Percentiles rank a stretch among this genome's conserved stretches.
Evolutionary conservation across 2,113 vertebrate genomes (phyloP).

Genomic region (Rallus limicola): DNA sequence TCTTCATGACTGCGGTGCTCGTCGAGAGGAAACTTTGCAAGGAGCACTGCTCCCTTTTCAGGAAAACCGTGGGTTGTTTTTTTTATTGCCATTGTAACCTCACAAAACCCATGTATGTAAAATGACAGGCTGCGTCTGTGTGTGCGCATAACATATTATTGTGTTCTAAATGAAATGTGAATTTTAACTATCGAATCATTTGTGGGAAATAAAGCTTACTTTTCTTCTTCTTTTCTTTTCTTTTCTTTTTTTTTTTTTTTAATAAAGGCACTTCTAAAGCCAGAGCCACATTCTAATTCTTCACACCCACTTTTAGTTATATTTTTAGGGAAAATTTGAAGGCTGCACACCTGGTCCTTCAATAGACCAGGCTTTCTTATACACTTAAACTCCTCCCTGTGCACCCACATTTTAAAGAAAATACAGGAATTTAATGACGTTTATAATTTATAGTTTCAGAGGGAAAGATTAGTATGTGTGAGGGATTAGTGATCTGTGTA

Average conservation of each 20-base stretch:
- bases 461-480: constrained; percentile 31
- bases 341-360: constrained; percentile 18
- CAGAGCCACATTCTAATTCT: background rate
- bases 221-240: background rate
- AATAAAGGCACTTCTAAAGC: constrained; percentile 6
- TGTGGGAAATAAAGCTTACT: constrained; percentile 59
- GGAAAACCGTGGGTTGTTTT: background rate
- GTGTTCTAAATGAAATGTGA: constrained; percentile 41
- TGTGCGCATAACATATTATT: constrained; percentile 1
- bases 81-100: constrained; percentile 25
- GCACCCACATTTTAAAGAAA: constrained; percentile 25
- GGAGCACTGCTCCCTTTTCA: constrained; percentile 40
- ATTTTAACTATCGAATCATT: constrained; percentile 61
- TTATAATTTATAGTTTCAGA: constrained; percentile 39
- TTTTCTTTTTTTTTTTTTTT: background rate
- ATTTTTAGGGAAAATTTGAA: constrained; percentile 39
- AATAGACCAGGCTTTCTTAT: constrained; percentile 21
- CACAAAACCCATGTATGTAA: constrained; percentile 28
- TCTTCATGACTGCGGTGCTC: constrained; percentile 44
- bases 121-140: constrained; percentile 20
- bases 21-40: constrained; percentile 59
- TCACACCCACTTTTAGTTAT: background rate
- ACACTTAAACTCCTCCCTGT: constrained; percentile 36
- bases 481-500: constrained; percentile 37
- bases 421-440: background rate